Conservation (phyloP, 2,797 vertebrate species). For the Phoebastria nigripes region DNA sequence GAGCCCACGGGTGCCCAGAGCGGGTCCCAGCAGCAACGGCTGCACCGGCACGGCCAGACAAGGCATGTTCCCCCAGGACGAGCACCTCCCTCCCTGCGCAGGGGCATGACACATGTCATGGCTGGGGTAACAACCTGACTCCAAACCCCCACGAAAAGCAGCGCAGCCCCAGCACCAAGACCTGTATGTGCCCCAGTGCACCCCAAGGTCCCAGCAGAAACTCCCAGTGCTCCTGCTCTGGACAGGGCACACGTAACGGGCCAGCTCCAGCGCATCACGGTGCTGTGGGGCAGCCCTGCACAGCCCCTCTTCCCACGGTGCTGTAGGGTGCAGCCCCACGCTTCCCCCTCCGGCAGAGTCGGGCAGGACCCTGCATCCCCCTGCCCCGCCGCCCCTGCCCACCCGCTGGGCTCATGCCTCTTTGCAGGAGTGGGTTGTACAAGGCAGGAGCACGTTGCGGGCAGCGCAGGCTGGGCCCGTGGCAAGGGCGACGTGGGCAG, state of each 20-base stretch:
- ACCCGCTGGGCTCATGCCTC: rapidly evolving
- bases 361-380: rapidly evolving
- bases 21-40: rapidly evolving
- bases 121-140: rapidly evolving
- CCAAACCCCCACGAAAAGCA: rapidly evolving
- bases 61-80: rapidly evolving
- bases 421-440: rapidly evolving
- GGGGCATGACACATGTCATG: rapidly evolving
- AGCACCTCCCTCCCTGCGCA: rapidly evolving
- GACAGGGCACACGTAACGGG: rapidly evolving
- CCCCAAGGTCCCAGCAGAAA: rapidly evolving
- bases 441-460: background rate
- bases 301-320: background rate
- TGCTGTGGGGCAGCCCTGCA: background rate
- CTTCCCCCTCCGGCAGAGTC: background rate
- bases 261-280: rapidly evolving
- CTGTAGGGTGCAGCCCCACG: background rate
- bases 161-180: background rate
- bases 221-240: rapidly evolving
- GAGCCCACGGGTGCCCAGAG: background rate
- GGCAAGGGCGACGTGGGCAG: background rate
- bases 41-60: rapidly evolving
- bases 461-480: rapidly evolving
- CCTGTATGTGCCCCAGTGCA: rapidly evolving
- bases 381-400: rapidly evolving